Conservation (phyloP, 2,113 vertebrate genomes). For the Sardina pilchardus region DNA sequence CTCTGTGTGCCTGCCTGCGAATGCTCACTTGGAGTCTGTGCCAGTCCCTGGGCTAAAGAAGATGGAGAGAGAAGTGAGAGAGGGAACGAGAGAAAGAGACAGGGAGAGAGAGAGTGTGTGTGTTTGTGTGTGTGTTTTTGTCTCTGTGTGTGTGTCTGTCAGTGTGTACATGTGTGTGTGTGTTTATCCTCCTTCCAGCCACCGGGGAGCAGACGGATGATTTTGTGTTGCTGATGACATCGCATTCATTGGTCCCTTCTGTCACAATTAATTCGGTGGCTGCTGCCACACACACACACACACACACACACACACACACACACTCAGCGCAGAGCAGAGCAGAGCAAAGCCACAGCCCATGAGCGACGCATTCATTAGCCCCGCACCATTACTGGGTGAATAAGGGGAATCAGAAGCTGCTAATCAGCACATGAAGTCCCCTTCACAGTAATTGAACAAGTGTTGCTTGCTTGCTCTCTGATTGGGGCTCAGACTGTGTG, state of each 20-base stretch:
- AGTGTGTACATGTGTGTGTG: background rate
- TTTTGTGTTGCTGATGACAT: conserved; percentile 29
- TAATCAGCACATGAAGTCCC: conserved; percentile 47
- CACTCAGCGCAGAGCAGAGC: no score
- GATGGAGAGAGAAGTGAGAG: conserved; percentile 15
- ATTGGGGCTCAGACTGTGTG: conserved; percentile 19
- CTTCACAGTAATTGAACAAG: conserved; percentile 44
- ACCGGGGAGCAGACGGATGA: conserved; percentile 41
- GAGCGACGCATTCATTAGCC: conserved; percentile 40
- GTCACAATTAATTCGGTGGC: conserved; percentile 35
- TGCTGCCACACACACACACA: conserved; percentile 17
- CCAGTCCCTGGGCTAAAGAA: conserved; percentile 17
- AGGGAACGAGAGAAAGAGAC: background rate
- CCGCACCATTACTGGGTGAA: conserved; percentile 43
- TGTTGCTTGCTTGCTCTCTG: conserved; percentile 38
- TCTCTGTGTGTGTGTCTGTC: background rate
- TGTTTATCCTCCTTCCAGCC: conserved; percentile 20
- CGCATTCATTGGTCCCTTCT: conserved; percentile 38
- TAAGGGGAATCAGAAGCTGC: conserved; percentile 42
- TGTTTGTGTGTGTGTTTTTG: no score
- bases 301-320: no score
- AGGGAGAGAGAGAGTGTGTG: background rate
- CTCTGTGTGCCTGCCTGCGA: conserved; percentile 11
- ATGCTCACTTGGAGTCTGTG: conserved; percentile 29
- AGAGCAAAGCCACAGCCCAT: background rate